Percentiles rank a stretch among this genome's conserved stretches.
Conservation (phyloP, 2,113 vertebrate genomes). For the Chiloscyllium plagiosum region DNA sequence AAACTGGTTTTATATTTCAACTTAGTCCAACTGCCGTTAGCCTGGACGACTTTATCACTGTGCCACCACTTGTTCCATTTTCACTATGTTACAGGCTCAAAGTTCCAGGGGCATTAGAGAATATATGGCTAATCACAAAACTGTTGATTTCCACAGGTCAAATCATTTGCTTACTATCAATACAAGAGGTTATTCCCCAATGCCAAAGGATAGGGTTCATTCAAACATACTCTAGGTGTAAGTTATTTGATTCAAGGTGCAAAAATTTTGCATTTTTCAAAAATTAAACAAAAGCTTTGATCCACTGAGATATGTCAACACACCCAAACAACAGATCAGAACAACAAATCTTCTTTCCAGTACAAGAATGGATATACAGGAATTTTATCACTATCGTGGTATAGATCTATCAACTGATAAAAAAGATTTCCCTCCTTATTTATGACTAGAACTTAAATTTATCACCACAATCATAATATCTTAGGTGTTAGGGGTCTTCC, state of each 20-base stretch:
- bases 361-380: not conserved
- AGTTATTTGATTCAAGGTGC: not conserved
- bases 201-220: not conserved
- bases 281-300: not conserved
- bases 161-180: not conserved
- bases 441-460: not conserved
- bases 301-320: not conserved
- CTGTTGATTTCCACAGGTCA: not conserved
- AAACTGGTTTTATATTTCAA: too few relatives aligned
- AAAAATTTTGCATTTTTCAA: not conserved
- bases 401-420: not conserved
- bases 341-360: not conserved
- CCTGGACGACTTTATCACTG: too few relatives aligned
- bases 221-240: not conserved
- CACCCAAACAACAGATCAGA: not conserved
- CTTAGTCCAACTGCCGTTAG: too few relatives aligned
- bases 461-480: not conserved
- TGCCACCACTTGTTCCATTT: too few relatives aligned
- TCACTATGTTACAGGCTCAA: not conserved
- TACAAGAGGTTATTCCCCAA: not conserved
- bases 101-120: not conserved
- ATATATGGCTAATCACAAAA: not conserved
- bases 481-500: not conserved
- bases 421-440: not conserved
- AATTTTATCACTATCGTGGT: not conserved